Conservation (phyloP, 1,140 invertebrate genomes). For the Nilaparvata lugens region DNA sequence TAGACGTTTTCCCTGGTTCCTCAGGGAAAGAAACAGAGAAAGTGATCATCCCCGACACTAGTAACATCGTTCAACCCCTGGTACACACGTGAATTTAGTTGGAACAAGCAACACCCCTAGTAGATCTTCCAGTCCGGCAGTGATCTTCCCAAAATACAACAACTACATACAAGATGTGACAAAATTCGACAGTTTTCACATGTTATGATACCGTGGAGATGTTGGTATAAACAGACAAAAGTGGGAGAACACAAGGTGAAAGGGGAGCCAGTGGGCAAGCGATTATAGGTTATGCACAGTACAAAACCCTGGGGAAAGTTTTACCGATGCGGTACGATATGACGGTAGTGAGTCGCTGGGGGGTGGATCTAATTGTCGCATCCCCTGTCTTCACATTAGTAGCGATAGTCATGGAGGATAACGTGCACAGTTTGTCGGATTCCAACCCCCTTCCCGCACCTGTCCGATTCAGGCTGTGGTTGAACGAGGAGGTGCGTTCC, state of each 20-base stretch:
- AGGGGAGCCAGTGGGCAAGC: slow-evolving; percentile 41
- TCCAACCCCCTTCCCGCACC: slow-evolving; percentile 53
- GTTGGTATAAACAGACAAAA: slow-evolving; percentile 56
- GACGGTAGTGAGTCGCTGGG: slow-evolving; percentile 75
- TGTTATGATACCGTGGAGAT: slow-evolving; percentile 72
- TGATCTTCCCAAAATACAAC: slow-evolving; percentile 91
- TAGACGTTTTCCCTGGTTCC: slow-evolving; percentile 11
- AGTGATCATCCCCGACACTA: slow-evolving; percentile 67
- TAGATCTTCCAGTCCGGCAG: slow-evolving; percentile 46
- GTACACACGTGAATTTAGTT: slow-evolving; percentile 14
- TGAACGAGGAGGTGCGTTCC: slow-evolving; percentile 38
- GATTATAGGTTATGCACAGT: slow-evolving; percentile 83
- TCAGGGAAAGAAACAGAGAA: slow-evolving; percentile 47
- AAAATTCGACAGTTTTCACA: slow-evolving; percentile 76
- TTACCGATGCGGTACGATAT: slow-evolving; percentile 67
- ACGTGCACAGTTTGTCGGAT: slow-evolving; percentile 36
- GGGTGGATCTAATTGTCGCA: slow-evolving; percentile 72
- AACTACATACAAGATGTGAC: slow-evolving; percentile 80
- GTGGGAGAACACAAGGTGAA: slow-evolving; percentile 24
- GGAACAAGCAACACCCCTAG: slow-evolving; percentile 27
- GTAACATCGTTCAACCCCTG: slow-evolving; percentile 57
- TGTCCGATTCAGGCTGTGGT: slow-evolving; percentile 65
- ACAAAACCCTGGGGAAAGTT: slow-evolving; percentile 66
- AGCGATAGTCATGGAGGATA: slow-evolving; percentile 43
- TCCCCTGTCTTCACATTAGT: slow-evolving; percentile 75